Conservation (phyloP, 2,888 invertebrate genomes). For the Eupithecia subumbrata region DNA sequence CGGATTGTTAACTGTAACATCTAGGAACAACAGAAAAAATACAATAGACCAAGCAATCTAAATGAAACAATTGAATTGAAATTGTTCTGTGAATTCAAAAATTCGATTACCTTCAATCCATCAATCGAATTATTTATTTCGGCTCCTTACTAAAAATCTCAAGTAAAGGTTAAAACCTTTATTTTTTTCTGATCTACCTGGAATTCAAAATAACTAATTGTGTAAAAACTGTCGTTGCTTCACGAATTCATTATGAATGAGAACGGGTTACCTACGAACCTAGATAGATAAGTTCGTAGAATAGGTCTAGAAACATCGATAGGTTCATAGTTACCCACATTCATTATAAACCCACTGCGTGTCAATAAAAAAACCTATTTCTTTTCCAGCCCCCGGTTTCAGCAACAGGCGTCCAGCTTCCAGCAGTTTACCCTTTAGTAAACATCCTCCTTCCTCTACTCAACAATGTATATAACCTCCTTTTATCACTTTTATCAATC, state of each 20-base stretch:
- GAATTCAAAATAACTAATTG: too few relatives aligned
- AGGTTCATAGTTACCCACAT: too few relatives aligned
- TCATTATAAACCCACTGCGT: too few relatives aligned
- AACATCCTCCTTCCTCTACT: conserved; percentile 75
- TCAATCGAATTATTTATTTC: too few relatives aligned
- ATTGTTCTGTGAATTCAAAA: too few relatives aligned
- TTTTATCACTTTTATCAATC: conserved; percentile 74
- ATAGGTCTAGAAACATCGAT: too few relatives aligned
- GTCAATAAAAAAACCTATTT: conserved; percentile 6
- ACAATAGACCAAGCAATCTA: neutral
- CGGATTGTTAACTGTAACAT: neutral
- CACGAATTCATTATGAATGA: too few relatives aligned
- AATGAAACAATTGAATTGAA: neutral
- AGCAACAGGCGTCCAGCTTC: conserved; percentile 66
- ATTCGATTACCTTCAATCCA: too few relatives aligned
- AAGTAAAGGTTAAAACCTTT: neutral
- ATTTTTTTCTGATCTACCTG: neutral
- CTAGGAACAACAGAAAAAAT: neutral
- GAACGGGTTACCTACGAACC: too few relatives aligned
- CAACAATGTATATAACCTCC: conserved; percentile 79
- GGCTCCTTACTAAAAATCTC: neutral
- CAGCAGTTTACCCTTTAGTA: conserved; percentile 77
- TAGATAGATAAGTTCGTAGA: too few relatives aligned
- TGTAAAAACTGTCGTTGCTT: too few relatives aligned
- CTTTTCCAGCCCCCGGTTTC: conserved; percentile 66